Percentiles rank a stretch among this genome's conserved stretches.
Conservation (phyloP, 1,140 invertebrate species). For the Chymomyza costata region DNA sequence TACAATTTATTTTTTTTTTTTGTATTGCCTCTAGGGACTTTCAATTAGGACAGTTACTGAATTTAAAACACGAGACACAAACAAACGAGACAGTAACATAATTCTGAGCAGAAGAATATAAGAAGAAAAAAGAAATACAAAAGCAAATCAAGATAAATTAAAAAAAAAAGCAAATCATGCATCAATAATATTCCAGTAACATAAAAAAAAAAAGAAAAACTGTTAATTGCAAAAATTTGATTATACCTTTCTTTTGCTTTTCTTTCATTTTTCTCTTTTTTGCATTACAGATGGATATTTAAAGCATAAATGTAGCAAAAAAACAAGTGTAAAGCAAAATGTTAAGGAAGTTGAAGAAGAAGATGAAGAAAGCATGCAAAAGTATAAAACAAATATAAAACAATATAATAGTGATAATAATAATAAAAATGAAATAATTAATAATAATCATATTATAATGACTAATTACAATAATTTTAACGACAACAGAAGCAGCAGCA, state of each 20-base stretch:
- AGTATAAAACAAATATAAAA: too few species aligned
- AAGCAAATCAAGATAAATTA: too few species aligned
- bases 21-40: too few species aligned
- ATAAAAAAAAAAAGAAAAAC: constrained; percentile 6
- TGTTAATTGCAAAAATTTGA: constrained; percentile 20
- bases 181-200: too few species aligned
- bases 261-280: constrained; percentile 35
- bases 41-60: too few species aligned
- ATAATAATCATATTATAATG: constrained; percentile 10
- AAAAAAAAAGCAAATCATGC: too few species aligned
- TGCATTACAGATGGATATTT: constrained; percentile 58
- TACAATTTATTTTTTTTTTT: too few species aligned
- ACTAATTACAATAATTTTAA: constrained; percentile 21
- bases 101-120: too few species aligned
- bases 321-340: constrained; percentile 32
- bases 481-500: constrained; percentile 8
- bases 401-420: too few species aligned
- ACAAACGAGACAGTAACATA: too few species aligned
- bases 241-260: constrained; percentile 42
- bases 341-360: constrained; percentile 6
- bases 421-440: neutral
- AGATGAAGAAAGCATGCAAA: constrained; percentile 8
- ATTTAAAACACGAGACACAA: too few species aligned
- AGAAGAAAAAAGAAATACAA: too few species aligned
- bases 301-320: constrained; percentile 51